Evolutionary conservation across 1,140 invertebrate species (phyloP).

Genomic region (Galendromus occidentalis): DNA sequence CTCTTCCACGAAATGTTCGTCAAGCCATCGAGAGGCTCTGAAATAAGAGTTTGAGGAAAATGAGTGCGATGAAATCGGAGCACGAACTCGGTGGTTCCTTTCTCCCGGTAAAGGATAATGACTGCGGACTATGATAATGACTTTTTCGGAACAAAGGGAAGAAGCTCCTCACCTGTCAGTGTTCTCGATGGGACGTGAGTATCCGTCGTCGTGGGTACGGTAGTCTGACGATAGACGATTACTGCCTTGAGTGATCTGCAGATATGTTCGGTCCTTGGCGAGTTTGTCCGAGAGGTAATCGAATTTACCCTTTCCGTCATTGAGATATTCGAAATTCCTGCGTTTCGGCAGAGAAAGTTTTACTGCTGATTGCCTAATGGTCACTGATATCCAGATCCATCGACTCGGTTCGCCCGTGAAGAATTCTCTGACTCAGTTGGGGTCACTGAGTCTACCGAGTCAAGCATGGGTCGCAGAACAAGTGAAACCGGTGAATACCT

Average conservation of each 20-base stretch:
- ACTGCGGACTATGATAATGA: no score
- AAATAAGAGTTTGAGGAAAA: neutral
- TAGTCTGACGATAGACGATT: neutral
- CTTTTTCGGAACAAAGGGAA: no score
- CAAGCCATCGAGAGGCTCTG: conserved; percentile 1
- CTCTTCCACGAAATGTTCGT: conserved; percentile 1
- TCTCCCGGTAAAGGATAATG: no score
- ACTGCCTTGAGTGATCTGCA: neutral
- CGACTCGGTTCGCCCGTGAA: no score
- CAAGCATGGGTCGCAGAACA: no score
- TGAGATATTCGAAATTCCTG: conserved; percentile 10
- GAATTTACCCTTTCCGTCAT: conserved; percentile 1
- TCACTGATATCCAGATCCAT: no score
- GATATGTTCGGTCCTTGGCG: neutral
- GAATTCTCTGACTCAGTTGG: no score
- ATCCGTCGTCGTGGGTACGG: neutral
- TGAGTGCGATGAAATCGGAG: no score
- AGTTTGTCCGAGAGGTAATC: conserved; percentile 4
- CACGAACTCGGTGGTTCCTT: no score
- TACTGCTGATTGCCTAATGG: no score
- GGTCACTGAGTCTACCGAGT: no score
- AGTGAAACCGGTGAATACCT: neutral
- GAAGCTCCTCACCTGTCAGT: conserved; percentile 9
- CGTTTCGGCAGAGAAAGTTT: no score
- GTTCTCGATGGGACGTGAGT: neutral